Evolutionary conservation across 2,888 invertebrate genomes (phyloP).

Genomic region (Augochlorella aurata): DNA sequence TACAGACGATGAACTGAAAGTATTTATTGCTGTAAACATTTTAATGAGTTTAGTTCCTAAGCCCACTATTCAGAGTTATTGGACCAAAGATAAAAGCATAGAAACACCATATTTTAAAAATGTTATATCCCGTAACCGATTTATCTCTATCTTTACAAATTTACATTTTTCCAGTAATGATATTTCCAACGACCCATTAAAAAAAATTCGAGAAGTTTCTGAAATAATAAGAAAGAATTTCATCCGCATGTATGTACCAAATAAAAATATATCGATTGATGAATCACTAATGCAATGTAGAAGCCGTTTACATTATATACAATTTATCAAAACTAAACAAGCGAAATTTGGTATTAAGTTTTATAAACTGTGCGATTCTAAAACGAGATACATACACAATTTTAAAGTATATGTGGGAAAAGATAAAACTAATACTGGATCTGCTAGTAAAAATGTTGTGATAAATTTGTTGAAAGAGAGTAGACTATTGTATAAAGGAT

Average conservation of each 20-base stretch:
- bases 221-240: constrained; percentile 38
- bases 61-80: constrained; percentile 58
- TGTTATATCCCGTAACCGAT: constrained; percentile 26
- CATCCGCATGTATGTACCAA: not conserved
- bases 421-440: constrained; percentile 47
- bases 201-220: constrained; percentile 60
- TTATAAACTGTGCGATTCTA: constrained; percentile 69
- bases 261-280: constrained; percentile 55
- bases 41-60: constrained; percentile 50
- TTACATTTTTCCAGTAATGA: constrained; percentile 47
- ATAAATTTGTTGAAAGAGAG: constrained; percentile 1
- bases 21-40: constrained; percentile 64
- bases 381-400: constrained; percentile 51
- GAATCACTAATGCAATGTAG: constrained; percentile 66
- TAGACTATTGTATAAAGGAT: not conserved
- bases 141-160: constrained; percentile 30
- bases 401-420: constrained; percentile 61
- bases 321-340: constrained; percentile 69
- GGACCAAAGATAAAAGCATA: constrained; percentile 56
- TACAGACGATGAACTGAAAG: constrained; percentile 57
- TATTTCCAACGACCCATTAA: constrained; percentile 42
- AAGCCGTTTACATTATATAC: constrained; percentile 65
- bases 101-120: constrained; percentile 62
- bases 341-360: constrained; percentile 68
- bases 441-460: constrained; percentile 49